A percentile compares a stretch with the other conserved stretches of the same genome.
Evolutionary conservation across 1,140 invertebrate genomes (phyloP).

Genomic region (Luehdorfia chinensis): DNA sequence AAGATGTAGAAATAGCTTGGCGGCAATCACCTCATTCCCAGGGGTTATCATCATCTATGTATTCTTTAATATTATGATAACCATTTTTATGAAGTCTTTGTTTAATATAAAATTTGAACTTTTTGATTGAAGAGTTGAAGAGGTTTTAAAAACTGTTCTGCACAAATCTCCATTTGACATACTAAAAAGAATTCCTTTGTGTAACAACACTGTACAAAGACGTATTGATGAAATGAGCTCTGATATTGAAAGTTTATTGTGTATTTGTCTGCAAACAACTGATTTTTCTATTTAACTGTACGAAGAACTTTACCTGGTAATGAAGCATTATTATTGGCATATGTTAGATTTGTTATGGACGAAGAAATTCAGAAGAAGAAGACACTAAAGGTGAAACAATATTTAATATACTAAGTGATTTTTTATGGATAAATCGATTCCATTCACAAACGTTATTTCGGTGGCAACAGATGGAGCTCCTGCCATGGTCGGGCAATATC

Average conservation of each 20-base stretch:
- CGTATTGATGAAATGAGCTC: too few relatives aligned
- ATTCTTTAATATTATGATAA: too few relatives aligned
- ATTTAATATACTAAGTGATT: background rate
- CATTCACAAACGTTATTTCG: background rate
- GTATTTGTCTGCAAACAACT: conserved; percentile 22
- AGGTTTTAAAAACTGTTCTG: background rate
- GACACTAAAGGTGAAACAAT: background rate
- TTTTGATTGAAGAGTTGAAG: too few relatives aligned
- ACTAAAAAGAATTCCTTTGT: conserved; percentile 52
- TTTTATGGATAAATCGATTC: background rate
- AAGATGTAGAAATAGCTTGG: too few relatives aligned
- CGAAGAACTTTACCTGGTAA: too few relatives aligned
- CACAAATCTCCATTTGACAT: conserved; percentile 44
- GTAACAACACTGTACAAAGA: conserved; percentile 56
- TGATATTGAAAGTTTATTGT: too few relatives aligned
- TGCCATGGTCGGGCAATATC: background rate
- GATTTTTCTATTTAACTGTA: conserved; percentile 41
- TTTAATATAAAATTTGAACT: too few relatives aligned
- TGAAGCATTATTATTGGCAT: too few relatives aligned
- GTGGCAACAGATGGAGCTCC: background rate
- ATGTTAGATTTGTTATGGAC: conserved; percentile 51
- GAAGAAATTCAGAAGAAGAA: conserved; percentile 34
- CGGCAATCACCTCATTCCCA: too few relatives aligned
- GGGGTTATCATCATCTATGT: too few relatives aligned
- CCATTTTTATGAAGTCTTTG: too few relatives aligned